Percentiles rank a stretch among this genome's conserved stretches.
Evolutionary conservation across 1,140 invertebrate genomes (phyloP).

Genomic region (Cydia splendana): DNA sequence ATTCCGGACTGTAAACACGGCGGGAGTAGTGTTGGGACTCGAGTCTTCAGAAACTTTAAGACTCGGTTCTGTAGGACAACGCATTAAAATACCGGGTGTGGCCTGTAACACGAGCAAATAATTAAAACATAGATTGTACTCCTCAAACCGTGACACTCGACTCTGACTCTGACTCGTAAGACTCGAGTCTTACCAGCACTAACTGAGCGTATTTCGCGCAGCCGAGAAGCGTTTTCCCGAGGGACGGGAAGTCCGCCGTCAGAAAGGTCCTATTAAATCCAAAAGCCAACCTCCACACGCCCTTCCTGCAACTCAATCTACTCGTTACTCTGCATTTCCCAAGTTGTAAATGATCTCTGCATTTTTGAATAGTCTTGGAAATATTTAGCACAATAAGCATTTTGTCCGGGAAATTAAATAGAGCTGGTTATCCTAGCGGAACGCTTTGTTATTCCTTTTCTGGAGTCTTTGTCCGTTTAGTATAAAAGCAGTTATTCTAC

Average conservation of each 20-base stretch:
- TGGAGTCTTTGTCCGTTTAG: neutral
- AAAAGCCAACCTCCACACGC: too few species aligned
- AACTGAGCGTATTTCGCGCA: conserved; percentile 19
- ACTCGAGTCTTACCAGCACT: neutral
- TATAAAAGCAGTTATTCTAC: neutral
- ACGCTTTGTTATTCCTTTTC: conserved; percentile 10
- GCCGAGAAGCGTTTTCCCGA: conserved; percentile 43
- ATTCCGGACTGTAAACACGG: conserved; percentile 10
- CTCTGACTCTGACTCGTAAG: neutral
- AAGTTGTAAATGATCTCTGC: conserved; percentile 46
- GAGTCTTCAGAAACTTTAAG: neutral
- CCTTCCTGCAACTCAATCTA: conserved; percentile 45
- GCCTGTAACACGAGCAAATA: too few species aligned
- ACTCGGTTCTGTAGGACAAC: too few species aligned
- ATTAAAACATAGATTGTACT: too few species aligned
- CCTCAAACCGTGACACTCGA: too few species aligned
- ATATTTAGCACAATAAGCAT: neutral
- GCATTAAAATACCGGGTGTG: too few species aligned
- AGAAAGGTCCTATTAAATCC: neutral
- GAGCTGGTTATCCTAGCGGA: conserved; percentile 30
- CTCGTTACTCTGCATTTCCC: conserved; percentile 45
- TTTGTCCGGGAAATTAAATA: neutral
- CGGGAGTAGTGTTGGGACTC: neutral
- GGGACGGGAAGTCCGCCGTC: conserved; percentile 44
- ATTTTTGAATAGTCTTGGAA: conserved; percentile 38